phyloP scores from a whole-genome alignment of 2,113 vertebrate species.

The Xiphorhynchus elegans region DNA sequence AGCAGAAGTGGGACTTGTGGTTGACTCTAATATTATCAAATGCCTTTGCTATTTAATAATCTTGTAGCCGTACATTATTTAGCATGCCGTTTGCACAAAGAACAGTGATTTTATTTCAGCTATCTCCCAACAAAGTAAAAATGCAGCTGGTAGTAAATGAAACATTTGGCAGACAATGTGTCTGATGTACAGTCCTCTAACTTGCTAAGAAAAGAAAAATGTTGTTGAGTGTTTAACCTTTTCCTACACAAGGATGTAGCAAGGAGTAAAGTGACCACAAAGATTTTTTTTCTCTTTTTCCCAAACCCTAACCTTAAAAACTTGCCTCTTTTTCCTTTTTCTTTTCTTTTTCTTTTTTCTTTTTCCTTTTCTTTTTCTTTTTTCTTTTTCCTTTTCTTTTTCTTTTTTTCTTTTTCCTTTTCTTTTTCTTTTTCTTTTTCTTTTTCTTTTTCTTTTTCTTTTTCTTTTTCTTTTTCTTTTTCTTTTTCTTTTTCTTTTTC shows the following conservation, averaged over 20 bases:
- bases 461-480: background rate
- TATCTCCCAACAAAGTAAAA: slow-evolving; percentile 71
- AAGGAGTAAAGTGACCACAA: slow-evolving; percentile 44
- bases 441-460: accelerated
- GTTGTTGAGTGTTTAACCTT: slow-evolving; percentile 64
- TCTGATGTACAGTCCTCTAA: slow-evolving; percentile 63
- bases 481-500: accelerated
- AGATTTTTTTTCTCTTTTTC: background rate
- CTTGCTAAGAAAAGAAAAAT: slow-evolving; percentile 60
- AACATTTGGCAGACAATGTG: slow-evolving; percentile 74
- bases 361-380: accelerated
- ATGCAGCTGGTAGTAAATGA: slow-evolving; percentile 77
- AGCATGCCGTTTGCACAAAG: slow-evolving; percentile 65
- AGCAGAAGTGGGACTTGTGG: slow-evolving; percentile 81
- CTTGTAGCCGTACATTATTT: slow-evolving; percentile 56
- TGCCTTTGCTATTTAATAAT: slow-evolving; percentile 79
- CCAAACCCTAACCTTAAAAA: background rate
- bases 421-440: accelerated
- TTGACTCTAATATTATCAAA: slow-evolving; percentile 74
- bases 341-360: accelerated
- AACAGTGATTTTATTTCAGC: slow-evolving; percentile 76
- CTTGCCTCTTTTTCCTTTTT: accelerated
- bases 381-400: accelerated
- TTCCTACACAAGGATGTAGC: slow-evolving; percentile 45
- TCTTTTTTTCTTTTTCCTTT: accelerated